A percentile compares a stretch with the other conserved stretches of the same genome.
Evolutionary conservation across 2,797 vertebrate species (phyloP).

Genomic region (Cheirogaleus major): DNA sequence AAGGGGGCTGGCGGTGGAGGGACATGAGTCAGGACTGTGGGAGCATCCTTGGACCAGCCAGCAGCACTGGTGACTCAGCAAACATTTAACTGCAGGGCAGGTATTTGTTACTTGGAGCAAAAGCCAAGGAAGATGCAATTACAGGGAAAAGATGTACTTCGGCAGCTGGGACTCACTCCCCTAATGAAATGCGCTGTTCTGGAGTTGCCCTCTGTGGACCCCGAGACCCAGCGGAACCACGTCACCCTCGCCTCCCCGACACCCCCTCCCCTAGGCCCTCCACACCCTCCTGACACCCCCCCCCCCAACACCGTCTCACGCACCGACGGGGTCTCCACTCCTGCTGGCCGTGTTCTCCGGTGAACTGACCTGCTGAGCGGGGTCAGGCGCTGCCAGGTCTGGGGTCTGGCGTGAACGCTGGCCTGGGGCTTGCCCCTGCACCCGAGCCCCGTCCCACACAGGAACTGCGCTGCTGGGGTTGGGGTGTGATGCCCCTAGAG

Average conservation of each 20-base stretch:
- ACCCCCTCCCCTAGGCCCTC: too few relatives aligned
- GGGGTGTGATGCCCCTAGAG: accelerated
- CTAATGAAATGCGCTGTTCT: neutral
- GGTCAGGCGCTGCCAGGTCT: neutral
- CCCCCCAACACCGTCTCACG: too few relatives aligned
- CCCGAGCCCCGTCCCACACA: too few relatives aligned
- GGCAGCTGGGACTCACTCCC: neutral
- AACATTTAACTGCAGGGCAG: neutral
- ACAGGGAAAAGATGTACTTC: neutral
- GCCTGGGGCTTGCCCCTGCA: too few relatives aligned
- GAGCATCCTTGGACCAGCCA: accelerated
- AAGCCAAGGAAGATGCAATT: neutral
- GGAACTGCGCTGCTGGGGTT: accelerated
- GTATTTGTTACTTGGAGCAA: neutral
- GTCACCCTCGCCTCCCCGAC: too few relatives aligned
- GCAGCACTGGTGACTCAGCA: neutral
- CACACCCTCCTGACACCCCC: too few relatives aligned
- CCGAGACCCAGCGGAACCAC: accelerated
- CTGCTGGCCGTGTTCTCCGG: neutral
- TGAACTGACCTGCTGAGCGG: neutral
- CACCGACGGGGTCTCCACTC: too few relatives aligned
- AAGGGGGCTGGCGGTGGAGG: accelerated
- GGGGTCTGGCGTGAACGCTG: too few relatives aligned
- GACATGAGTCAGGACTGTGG: accelerated
- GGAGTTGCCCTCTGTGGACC: accelerated